Conservation (phyloP, 2,797 vertebrate genomes). For the Nannoperca obscura region DNA sequence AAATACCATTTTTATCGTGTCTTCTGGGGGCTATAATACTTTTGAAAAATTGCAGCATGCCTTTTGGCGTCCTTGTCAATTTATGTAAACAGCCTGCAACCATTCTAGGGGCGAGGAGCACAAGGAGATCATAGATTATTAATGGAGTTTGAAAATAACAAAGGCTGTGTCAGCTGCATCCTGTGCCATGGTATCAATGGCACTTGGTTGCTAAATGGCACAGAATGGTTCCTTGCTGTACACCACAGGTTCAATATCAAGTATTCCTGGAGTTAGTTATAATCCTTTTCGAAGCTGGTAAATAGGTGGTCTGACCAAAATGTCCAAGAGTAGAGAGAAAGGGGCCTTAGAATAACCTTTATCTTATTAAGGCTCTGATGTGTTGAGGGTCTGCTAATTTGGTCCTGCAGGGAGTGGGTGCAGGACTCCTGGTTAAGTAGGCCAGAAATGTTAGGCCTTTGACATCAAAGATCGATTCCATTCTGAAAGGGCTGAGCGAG, state of each 20-base stretch:
- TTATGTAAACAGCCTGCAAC: slow-evolving; percentile 81
- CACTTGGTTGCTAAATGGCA: slow-evolving; percentile 51
- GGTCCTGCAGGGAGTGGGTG: slow-evolving; percentile 28
- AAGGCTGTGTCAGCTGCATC: slow-evolving; percentile 75
- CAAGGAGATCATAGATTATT: slow-evolving; percentile 81
- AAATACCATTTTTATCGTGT: slow-evolving; percentile 75
- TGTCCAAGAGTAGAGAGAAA: slow-evolving; percentile 10
- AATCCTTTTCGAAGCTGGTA: slow-evolving; percentile 17
- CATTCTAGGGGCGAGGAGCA: slow-evolving; percentile 70
- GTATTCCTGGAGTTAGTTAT: slow-evolving; percentile 22
- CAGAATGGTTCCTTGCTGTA: slow-evolving; percentile 45
- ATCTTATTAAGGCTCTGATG: slow-evolving; percentile 49
- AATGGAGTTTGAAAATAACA: slow-evolving; percentile 80
- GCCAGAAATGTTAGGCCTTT: slow-evolving; percentile 79
- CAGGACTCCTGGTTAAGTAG: slow-evolving; percentile 67
- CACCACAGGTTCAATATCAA: slow-evolving; percentile 32
- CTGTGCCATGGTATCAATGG: slow-evolving; percentile 67
- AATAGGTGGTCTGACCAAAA: slow-evolving; percentile 23
- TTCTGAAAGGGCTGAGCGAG: slow-evolving; percentile 57
- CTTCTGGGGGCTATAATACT: slow-evolving; percentile 77
- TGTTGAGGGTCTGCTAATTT: slow-evolving; percentile 75
- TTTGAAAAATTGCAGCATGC: slow-evolving; percentile 70
- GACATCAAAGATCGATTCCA: slow-evolving; percentile 83
- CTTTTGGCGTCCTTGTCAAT: slow-evolving; percentile 76
- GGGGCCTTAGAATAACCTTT: slow-evolving; percentile 37